Evolutionary conservation across 2,888 invertebrate species (phyloP), one percentile per base, ranked within the genome.

Genomic region (Xanthorhoe designata): DNA sequence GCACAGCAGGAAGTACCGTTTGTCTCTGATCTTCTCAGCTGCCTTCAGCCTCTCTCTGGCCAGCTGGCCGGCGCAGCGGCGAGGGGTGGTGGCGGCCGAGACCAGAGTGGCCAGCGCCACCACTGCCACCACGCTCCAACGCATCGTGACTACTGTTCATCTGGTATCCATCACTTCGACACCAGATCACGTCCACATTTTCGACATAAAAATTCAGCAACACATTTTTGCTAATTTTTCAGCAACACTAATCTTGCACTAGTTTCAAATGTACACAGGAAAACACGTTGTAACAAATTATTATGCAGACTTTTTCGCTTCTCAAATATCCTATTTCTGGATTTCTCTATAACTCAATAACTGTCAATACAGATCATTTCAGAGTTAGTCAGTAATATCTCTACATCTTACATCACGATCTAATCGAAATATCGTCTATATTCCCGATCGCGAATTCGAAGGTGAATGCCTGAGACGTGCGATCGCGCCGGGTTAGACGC

Each of bases 41-140:
- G 93, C 92, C 67, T 93, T 93, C 19, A 92, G 77, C 18, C 93
- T 71, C 69, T 92, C 92, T 32, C 89, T 74, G n/a, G 93, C 93
- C 18, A 90, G 75, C 18, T 89, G 79, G 1, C 92, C 92, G 2
- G 91, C 85, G 66, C 93, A 93, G 2, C 91, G 85, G 19, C 92
- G 83, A 0, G 85, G 87, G 1, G 82, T 79, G 0, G 78, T 74
- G 38, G 76, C 70, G 54, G 73, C 69, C 52, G 76, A 67, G 1
- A 68, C 72, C 29, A 75, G 70, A 17, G 13, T 47, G 56, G 73
- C 69, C n/a, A 73, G 70, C 53, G 76, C 74, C 63, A 77, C 77
- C 65, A 80, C 75, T 60, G 78, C 74, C 71, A 82, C 71, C 73
- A 78, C 75, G 68, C 78, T 80, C 86, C 84, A 89, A 72, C 81